Base-by-base conservation (phyloP, 2,113 vertebrate genomes). In the Neolamprologus devosi region DNA sequence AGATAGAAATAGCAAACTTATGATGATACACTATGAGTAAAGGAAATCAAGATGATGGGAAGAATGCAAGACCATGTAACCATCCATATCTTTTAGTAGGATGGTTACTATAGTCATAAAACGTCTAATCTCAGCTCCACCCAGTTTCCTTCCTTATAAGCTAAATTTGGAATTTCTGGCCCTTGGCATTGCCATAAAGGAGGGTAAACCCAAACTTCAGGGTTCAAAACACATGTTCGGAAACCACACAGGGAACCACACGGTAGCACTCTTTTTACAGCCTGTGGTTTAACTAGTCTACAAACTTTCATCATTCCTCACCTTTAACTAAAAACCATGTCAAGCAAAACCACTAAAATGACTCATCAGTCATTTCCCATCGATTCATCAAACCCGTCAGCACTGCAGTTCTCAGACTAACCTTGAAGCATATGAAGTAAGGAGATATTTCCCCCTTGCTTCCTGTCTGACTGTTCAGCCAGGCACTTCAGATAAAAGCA, bases 401-500 rank as follows among this genome's bases (percentile, higher is more conserved):
- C 80, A 47, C 60, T 11, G 6, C 58, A 86, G 73, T 49, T 82
- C 82, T 19, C 37, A 23, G 53, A 35, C 58, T 6, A 55, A 86
- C 55, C 60, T 82, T 57, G 14, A 75, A 47, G 51, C 21, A 37
- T 68, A 86, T 63, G 21, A 87, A 58, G 75, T 30, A 70, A 75
- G 79, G 30, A 49, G 42, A 89, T 35, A 60, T 80, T 33, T 45
- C 51, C 21, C 85, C 57, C 81, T 75, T 9, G 49, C 73, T 79
- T 89, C 85, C 63, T 80, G 75, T 79, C 79, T 30, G 83, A 85
- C 51, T 21, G 73, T 88, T 63, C 73, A 83, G 57, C 33, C 65
- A 10, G 54, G 42, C 55, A 90, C 84, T 91, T 85, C 60, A 81
- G 83, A 90, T 90, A 88, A 93, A 89, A 87, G 81, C 84, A 63